Evolutionary conservation across 1,140 invertebrate species (phyloP).

Genomic region (Stratiolaelaps scimitus): DNA sequence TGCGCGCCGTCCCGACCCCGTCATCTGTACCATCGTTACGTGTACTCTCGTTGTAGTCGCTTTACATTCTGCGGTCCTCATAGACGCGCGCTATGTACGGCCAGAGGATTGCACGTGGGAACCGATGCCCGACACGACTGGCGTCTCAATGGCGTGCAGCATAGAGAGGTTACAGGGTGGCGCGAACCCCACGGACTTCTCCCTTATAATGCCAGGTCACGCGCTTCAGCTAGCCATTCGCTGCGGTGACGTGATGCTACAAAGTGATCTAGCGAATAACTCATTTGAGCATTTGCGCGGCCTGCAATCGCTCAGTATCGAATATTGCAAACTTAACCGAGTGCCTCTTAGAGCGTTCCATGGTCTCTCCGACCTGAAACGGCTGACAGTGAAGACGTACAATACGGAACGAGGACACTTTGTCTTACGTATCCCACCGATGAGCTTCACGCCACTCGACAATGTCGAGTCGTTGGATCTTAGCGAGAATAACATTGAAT

Average conservation of each 20-base stretch:
- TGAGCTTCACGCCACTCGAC: constrained; percentile 54
- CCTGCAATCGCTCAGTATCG: constrained; percentile 33
- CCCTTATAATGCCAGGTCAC: constrained; percentile 65
- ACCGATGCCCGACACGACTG: too few species aligned
- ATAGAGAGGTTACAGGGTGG: too few species aligned
- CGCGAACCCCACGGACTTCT: constrained; percentile 51
- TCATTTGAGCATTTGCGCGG: constrained; percentile 35
- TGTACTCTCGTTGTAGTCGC: too few species aligned
- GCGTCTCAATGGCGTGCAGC: too few species aligned
- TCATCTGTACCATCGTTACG: too few species aligned
- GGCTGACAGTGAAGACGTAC: constrained; percentile 36
- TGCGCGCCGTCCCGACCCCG: too few species aligned
- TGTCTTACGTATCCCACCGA: constrained; percentile 58
- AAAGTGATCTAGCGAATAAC: constrained; percentile 48
- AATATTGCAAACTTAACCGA: constrained; percentile 35
- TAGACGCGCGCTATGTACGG: constrained; percentile 31
- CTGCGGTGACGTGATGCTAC: constrained; percentile 63
- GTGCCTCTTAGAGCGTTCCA: constrained; percentile 33
- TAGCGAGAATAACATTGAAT: constrained; percentile 65
- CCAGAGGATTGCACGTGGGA: constrained; percentile 33
- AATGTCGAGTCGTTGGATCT: constrained; percentile 58
- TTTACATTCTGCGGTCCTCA: background rate
- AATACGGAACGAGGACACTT: constrained; percentile 53
- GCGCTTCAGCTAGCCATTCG: constrained; percentile 62
- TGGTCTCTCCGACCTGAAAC: constrained; percentile 35